phyloP scores from a whole-genome alignment of 2,888 invertebrate genomes.

The Chalcosyrphus nemorum region DNA sequence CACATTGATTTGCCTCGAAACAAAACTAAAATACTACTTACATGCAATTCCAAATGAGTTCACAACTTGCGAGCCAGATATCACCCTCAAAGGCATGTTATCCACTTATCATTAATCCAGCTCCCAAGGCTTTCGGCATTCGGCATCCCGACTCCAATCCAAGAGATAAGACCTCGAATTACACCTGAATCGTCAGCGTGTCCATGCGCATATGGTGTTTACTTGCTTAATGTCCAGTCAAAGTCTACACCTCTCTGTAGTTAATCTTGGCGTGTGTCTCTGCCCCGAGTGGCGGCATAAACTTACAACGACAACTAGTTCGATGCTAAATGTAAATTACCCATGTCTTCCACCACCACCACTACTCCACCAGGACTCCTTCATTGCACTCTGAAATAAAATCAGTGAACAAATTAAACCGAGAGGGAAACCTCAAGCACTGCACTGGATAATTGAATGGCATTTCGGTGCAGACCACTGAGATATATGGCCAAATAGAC shows the following conservation, averaged over 20 bases:
- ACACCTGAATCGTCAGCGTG: slow-evolving; percentile 51
- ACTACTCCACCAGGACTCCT: not conserved
- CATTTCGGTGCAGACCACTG: slow-evolving; percentile 51
- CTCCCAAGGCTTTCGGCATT: slow-evolving; percentile 31
- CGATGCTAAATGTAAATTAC: slow-evolving; percentile 48
- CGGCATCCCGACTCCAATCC: slow-evolving; percentile 13
- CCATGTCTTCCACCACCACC: not conserved
- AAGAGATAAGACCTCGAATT: slow-evolving; percentile 58
- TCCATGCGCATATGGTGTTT: slow-evolving; percentile 47
- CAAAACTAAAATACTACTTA: not conserved
- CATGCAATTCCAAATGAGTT: slow-evolving; percentile 19
- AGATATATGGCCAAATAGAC: slow-evolving; percentile 66
- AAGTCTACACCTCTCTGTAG: slow-evolving; percentile 46
- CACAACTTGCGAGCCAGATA: slow-evolving; percentile 35
- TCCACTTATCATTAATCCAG: slow-evolving; percentile 37
- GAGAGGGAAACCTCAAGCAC: slow-evolving; percentile 25
- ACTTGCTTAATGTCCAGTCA: slow-evolving; percentile 56
- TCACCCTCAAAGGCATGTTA: slow-evolving; percentile 27
- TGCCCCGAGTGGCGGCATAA: slow-evolving; percentile 3
- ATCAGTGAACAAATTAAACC: slow-evolving; percentile 63
- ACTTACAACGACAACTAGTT: slow-evolving; percentile 39
- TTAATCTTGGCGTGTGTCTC: slow-evolving; percentile 62
- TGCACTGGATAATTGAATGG: slow-evolving; percentile 55
- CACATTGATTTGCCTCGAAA: not conserved
- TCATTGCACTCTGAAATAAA: slow-evolving; percentile 21